These are phyloP conservation scores for Latrodectus elegans DNA, from an alignment of 2,888 invertebrate species.

Conservation along the genomic window DNA sequence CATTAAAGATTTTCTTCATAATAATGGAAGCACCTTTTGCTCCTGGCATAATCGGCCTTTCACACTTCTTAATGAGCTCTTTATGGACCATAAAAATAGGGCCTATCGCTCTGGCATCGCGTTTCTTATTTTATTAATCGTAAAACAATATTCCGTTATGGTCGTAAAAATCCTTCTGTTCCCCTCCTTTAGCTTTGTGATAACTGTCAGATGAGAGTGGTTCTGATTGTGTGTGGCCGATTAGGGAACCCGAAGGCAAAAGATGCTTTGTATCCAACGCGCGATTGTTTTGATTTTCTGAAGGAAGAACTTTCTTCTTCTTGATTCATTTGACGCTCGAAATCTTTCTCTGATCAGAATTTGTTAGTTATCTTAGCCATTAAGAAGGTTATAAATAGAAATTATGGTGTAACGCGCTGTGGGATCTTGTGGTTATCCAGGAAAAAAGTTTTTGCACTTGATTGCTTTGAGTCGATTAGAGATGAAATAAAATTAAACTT, in stretches of 20 bases:
- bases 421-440: too few relatives aligned
- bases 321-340: neutral
- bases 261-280: constrained; percentile 1
- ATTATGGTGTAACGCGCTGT: neutral
- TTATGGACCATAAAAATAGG: constrained; percentile 53
- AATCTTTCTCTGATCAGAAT: constrained; percentile 28
- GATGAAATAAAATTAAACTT: too few relatives aligned
- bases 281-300: constrained; percentile 53
- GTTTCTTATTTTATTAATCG: constrained; percentile 61
- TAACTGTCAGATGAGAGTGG: constrained; percentile 30
- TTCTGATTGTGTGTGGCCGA: neutral
- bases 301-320: neutral
- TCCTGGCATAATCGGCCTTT: constrained; percentile 48
- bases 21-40: constrained; percentile 51
- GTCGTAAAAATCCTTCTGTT: constrained; percentile 53
- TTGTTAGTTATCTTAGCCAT: constrained; percentile 45
- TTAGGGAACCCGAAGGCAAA: constrained; percentile 11
- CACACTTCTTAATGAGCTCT: constrained; percentile 42
- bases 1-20: constrained; percentile 62
- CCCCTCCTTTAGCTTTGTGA: constrained; percentile 33
- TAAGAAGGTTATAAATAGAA: constrained; percentile 22
- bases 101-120: constrained; percentile 21
- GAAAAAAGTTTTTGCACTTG: too few relatives aligned
- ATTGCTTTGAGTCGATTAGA: too few relatives aligned
- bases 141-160: constrained; percentile 64